Evolutionary conservation across 2,797 vertebrate species (phyloP), one percentile per base, ranked within the genome.

Genomic region (Chloroceryle amazona): DNA sequence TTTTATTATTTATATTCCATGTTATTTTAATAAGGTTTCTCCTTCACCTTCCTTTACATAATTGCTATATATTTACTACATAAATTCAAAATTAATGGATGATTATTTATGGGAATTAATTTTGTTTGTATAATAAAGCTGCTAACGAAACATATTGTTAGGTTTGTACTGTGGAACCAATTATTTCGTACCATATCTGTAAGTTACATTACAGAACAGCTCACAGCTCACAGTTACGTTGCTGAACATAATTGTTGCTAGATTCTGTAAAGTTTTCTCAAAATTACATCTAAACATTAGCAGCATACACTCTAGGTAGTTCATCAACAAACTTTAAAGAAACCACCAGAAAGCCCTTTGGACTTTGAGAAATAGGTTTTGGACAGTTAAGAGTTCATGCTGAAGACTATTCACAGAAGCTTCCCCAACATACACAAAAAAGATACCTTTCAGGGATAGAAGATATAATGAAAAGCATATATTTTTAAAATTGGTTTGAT

Each of bases 51-150:
- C 31, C 58, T 94, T 87, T 88, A 92, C 16, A 66, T 79, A 97
- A 92, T 86, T 95, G 54, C 58, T 88, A 65, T 65, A 72, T 91
- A 79, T 93, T 94, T 91, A 72, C 41, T 86, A 71, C 22, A 91
- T 91, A 81, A 95, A 91, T 78, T 95, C 57, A 86, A 91, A 94
- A 86, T 91, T 95, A 95, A 86, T 93, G 54, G 68, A 60, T 11
- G 0, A 66, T 90, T 95, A 95, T 95, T 96, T 93, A 90, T 72
- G 31, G 72, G 29, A 96, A 95, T 92, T 96, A 88, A 87, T 93
- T 96, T 94, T 86, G 62, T 93, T 96, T 95, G 68, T 95, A 35
- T 86, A 93, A 70, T 90, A 95, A 95, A 84, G 31, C 29, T 90
- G 79, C 26, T 94, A 93, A 92, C 8, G 31, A 94, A 94, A 84